Evolutionary conservation across 2,888 invertebrate genomes (phyloP).

Genomic region (Muscina levida): DNA sequence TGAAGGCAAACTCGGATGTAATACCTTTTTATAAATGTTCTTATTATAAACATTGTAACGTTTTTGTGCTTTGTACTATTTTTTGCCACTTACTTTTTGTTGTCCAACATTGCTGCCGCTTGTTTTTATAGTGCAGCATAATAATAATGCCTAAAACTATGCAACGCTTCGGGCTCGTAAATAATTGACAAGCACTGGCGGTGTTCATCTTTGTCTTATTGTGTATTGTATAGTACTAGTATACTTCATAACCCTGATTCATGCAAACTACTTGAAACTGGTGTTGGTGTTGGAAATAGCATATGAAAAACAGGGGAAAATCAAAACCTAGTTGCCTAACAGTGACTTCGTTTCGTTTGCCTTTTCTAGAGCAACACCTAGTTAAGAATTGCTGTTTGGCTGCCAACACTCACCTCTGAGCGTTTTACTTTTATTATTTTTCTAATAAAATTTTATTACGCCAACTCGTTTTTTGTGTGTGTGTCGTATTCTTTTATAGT

Average conservation of each 20-base stretch:
- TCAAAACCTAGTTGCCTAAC: no score
- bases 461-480: background rate
- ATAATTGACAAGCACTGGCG: slow-evolving; percentile 32
- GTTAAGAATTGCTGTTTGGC: no score
- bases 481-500: slow-evolving; percentile 9
- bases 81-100: slow-evolving; percentile 4
- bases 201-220: background rate
- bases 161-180: slow-evolving; percentile 33
- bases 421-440: background rate
- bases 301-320: no score
- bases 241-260: no score
- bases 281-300: no score
- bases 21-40: slow-evolving; percentile 24
- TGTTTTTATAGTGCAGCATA: background rate
- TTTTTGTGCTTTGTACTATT: background rate
- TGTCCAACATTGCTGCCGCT: no score
- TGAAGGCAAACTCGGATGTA: background rate
- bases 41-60: slow-evolving; percentile 36
- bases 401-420: background rate
- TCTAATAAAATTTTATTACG: slow-evolving; percentile 21
- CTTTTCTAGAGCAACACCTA: no score
- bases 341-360: no score
- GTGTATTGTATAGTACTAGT: no score
- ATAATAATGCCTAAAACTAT: slow-evolving; percentile 39
- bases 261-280: no score